Percentiles rank a stretch among this genome's conserved stretches.
Evolutionary conservation across 2,113 vertebrate genomes (phyloP).

Genomic region (Labeo catla): DNA sequence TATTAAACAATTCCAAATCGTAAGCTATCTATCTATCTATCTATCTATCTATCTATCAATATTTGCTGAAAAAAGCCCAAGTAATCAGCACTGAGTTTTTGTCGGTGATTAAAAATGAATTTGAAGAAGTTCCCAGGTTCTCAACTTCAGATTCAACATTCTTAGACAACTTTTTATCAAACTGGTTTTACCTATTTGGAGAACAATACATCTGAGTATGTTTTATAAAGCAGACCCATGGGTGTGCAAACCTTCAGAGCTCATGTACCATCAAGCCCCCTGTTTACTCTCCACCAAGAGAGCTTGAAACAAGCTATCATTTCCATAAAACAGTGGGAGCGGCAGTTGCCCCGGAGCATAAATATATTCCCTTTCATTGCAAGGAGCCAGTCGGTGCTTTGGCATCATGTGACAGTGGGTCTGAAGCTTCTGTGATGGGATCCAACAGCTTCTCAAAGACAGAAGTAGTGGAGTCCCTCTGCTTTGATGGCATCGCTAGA

Average conservation of each 20-base stretch:
- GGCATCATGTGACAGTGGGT: slow-evolving; percentile 49
- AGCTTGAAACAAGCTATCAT: slow-evolving; percentile 63
- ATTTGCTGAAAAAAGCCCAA: too few relatives aligned
- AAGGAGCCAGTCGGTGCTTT: slow-evolving; percentile 44
- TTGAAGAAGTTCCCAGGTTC: too few relatives aligned
- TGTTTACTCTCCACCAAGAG: slow-evolving; percentile 64
- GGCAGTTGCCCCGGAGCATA: slow-evolving; percentile 33
- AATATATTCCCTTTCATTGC: slow-evolving; percentile 57
- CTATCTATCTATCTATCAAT: too few relatives aligned
- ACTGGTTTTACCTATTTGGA: neutral
- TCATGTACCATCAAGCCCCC: slow-evolving; percentile 62
- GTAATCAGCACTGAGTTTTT: too few relatives aligned
- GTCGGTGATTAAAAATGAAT: too few relatives aligned
- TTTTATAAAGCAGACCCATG: slow-evolving; percentile 53
- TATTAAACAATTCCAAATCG: too few relatives aligned
- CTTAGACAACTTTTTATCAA: neutral
- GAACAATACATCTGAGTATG: slow-evolving; percentile 10
- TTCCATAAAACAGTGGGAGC: slow-evolving; percentile 63
- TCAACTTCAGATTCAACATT: neutral
- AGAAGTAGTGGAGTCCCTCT: slow-evolving; percentile 36
- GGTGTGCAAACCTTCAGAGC: slow-evolving; percentile 47
- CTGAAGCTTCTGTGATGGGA: slow-evolving; percentile 54
- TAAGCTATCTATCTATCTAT: too few relatives aligned
- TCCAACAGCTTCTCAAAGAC: slow-evolving; percentile 65
- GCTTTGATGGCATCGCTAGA: slow-evolving; percentile 66